Base-by-base conservation (phyloP, 2,797 vertebrate genomes). In the Melopsittacus undulatus region DNA sequence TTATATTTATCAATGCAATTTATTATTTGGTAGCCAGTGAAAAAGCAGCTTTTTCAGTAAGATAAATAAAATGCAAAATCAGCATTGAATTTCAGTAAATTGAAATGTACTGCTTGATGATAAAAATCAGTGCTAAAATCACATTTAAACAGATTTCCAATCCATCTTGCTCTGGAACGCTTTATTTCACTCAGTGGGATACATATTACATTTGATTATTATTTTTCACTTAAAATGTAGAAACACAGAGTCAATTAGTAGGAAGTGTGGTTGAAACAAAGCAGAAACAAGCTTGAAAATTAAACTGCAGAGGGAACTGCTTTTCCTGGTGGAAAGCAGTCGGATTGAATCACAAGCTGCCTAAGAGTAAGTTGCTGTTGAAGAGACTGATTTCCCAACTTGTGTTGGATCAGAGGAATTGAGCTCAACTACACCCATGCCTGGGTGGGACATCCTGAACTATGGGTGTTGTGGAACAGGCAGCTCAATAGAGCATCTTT, bases 341-440 rank as follows among this genome's bases (percentile, higher is more conserved):
- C 64, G 57, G 66, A 29, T 85, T 79, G 51, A 49, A 42, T 75
- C 36, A 5, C 74, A 62, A 90, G 57, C 63, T 66, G 24, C 54
- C 92, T 59, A 43, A 24, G 57, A n/a, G 15, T 29, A 26, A 27
- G 38, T 36, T 83, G 61, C 49, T 89, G 69, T 51, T 3, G 10
- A 42, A 49, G 67, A 27, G 67, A n/a, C 30, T 5, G 1, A 11
- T 78, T 70, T 66, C 30, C 52, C 46, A 0, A 0, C 30, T 74
- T 29, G 13, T 63, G 49, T 46, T 3, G 0, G 8, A 2, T 7
- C 1, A 4, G 34, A 1, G 13, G 21, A 6, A 0, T 4, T 12
- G 49, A 11, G 49, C 54, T 49, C 73, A 77, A 68, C 51, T 24
- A 1, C 29, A 1, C 5, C 0, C 0, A 1, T 36, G 22, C 36